Evolutionary conservation across 2,888 invertebrate species (phyloP), one percentile per base, ranked within the genome.

Genomic region (Epiblema foenella): DNA sequence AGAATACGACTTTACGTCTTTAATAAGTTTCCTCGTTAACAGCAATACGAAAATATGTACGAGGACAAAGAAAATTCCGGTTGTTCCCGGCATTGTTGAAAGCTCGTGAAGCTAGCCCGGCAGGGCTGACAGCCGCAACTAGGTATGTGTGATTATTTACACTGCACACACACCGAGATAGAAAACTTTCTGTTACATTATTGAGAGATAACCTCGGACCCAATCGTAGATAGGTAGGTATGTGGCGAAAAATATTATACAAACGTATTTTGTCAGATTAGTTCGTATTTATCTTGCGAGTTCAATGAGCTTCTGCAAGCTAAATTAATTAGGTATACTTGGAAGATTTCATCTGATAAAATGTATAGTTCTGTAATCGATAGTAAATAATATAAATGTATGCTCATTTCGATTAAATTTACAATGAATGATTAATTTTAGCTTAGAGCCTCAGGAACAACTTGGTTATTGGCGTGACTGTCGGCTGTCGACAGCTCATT

Each of bases 11-110:
- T 66, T 71, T 52, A 68, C 69, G 58, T 37, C 58, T 70, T 56
- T 62, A 62, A 67, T 60, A 67, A 71, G 71, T 71, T 71, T 57
- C 20, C 71, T 67, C 71, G 67, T 71, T 71, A 71, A 71, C 67
- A 67, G 66, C 56, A 62, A 51, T 62, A 69, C 63, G 72, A 67
- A 54, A 63, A 51, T 52, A 52, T 69, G 67, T 29, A 62, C 68
- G 58, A 52, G 62, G 52, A 54, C 59, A 51, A 58, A 33, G 59
- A 63, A 74, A 69, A 56, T 72, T 60, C 64, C 51, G 18, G 42
- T 24, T 54, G 46, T 74, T 66, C 33, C 67, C 58, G 69, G 69
- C 62, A 72, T 74, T 68, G 67, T 72, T 39, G 51, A 62, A 71
- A 71, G 20, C 67, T 71, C 29, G n/a, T 18, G 17, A 0, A 29